These are phyloP conservation scores for Desmodus rotundus DNA, from an alignment of 2,113 vertebrate genomes.

Conservation along the genomic window DNA sequence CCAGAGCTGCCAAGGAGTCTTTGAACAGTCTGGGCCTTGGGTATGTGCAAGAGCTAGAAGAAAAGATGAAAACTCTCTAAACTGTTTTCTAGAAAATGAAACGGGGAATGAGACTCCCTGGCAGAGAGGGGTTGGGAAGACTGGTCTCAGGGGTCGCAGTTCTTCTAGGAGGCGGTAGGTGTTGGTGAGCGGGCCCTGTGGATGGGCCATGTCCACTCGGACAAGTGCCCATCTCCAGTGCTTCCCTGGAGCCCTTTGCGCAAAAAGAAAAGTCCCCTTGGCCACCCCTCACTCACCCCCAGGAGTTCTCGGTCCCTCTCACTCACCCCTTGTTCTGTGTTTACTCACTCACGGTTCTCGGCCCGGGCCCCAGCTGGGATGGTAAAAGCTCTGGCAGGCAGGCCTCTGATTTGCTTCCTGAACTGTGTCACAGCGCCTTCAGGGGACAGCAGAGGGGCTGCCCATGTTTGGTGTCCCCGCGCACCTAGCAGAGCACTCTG, in stretches of 20 bases:
- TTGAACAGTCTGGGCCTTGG: not conserved
- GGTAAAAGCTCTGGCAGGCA: not conserved
- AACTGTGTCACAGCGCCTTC: not conserved
- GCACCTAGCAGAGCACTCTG: too few species aligned
- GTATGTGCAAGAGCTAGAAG: not conserved
- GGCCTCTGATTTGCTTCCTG: not conserved
- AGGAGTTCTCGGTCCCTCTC: not conserved
- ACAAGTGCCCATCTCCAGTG: not conserved
- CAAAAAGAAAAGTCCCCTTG: not conserved
- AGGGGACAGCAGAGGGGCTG: not conserved
- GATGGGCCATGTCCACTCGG: not conserved
- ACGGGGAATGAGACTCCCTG: not conserved
- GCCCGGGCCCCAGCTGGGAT: not conserved
- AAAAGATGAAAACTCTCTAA: not conserved
- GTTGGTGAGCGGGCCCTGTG: not conserved
- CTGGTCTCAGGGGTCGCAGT: not conserved
- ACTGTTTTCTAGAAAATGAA: not conserved
- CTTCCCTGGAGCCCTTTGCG: not conserved
- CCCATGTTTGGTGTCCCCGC: rapidly evolving
- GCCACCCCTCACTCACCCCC: too few species aligned
- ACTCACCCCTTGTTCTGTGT: rapidly evolving
- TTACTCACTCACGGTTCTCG: not conserved
- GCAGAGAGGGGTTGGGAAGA: not conserved
- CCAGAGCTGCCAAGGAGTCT: not conserved
- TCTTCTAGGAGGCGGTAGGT: not conserved